These are phyloP conservation scores for Macrophya annulata DNA, from an alignment of 2,888 invertebrate species.

Conservation along the genomic window DNA sequence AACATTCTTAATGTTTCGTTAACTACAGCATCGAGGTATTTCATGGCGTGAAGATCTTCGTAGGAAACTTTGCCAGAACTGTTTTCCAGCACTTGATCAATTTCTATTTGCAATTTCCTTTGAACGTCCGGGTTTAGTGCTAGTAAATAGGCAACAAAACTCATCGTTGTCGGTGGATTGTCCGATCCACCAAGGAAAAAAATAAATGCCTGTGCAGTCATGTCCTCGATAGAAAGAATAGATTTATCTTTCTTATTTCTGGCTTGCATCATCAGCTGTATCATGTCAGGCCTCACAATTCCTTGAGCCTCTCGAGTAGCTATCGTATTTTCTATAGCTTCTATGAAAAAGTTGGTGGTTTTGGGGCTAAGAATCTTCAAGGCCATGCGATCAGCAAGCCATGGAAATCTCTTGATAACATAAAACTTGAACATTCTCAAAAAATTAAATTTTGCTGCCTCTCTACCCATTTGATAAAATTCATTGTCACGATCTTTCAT, in stretches of 20 bases:
- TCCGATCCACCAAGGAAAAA: conserved; percentile 62
- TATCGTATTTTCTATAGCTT: conserved; percentile 64
- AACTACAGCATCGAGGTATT: conserved; percentile 82
- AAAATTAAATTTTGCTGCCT: conserved; percentile 59
- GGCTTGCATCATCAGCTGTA: conserved; percentile 80
- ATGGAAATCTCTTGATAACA: conserved; percentile 60
- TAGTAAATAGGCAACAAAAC: conserved; percentile 55
- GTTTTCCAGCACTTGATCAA: conserved; percentile 63
- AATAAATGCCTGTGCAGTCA: conserved; percentile 15
- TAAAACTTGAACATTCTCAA: conserved; percentile 59
- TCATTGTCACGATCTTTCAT: conserved; percentile 70
- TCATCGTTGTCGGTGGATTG: conserved; percentile 57
- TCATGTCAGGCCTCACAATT: conserved; percentile 74
- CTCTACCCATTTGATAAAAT: conserved; percentile 68
- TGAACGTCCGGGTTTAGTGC: conserved; percentile 62
- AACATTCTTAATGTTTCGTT: conserved; percentile 72
- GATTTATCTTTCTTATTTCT: conserved; percentile 53
- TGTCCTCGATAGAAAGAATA: conserved; percentile 31
- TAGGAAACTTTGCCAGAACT: conserved; percentile 77
- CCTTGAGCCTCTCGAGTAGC: conserved; percentile 63
- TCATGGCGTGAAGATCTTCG: conserved; percentile 79
- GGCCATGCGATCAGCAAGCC: conserved; percentile 63
- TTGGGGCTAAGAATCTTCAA: conserved; percentile 57
- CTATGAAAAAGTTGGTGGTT: conserved; percentile 61
- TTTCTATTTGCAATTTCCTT: conserved; percentile 61